Evolutionary conservation across 2,113 vertebrate genomes (phyloP), one percentile per base, ranked within the genome.

Genomic region (Phodopus roborovskii): DNA sequence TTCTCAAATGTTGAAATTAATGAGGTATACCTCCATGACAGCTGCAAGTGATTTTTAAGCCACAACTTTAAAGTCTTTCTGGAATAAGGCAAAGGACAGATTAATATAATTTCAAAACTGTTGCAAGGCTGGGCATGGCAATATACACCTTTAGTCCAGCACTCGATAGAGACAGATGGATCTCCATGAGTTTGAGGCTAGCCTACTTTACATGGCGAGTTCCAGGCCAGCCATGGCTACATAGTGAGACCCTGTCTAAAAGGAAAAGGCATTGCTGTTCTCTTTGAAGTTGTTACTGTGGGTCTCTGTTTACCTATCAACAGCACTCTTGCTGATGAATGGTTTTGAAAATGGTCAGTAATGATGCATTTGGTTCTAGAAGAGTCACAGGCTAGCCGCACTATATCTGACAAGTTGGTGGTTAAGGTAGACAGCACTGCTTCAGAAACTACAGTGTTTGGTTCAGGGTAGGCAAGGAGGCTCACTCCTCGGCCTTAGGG

Each of bases 31-130:
- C n/a, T 73, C 28, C 20, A 30, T 39, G 24, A 50, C 13, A 73
- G 20, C 48, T 30, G 30, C 39, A 42, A 48, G 15, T 30, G 39
- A 70, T 82, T 83, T 96, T 82, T 26, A 90, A 95, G 58, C 26
- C 77, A 48, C 5, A 39, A 81, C 15, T 91, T 92, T 73, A 88
- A 92, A 85, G 71, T 24, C 30, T 83, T 94, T 92, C 87, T 93
- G 73, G 60, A 91, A 94, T 22, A 94, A 84, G 82, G 62, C 48
- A 60, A 82, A 53, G 12, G 5, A 50, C 5, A 60, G 86, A 82
- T 68, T 60, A 64, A 82, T 33, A 48, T 42, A 39, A 88, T 48
- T 92, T 33, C 75, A 82, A 82, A 60, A 82, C 20, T 5, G 15
- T 20, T 60, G 53, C 56, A 24, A 22, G 56, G n/a, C 79, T 39